Evolutionary conservation across 2,797 vertebrate species (phyloP).

Genomic region (Scomberomorus guttatus): DNA sequence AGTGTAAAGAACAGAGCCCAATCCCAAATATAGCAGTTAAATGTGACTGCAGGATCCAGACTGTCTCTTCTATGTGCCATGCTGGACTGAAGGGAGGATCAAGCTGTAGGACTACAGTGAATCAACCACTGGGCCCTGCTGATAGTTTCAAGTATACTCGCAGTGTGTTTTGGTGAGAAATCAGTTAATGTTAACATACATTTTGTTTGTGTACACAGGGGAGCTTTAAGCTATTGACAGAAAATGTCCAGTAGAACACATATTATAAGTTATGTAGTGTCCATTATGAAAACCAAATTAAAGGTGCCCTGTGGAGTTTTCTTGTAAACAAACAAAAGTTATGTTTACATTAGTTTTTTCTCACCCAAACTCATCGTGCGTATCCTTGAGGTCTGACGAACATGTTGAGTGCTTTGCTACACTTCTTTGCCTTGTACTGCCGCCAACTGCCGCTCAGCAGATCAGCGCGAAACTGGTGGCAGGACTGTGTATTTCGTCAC

Average conservation of each 20-base stretch:
- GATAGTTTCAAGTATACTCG: not conserved
- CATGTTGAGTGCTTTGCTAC: too few species aligned
- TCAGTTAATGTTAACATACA: too few species aligned
- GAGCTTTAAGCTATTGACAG: too few species aligned
- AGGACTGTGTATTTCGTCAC: not conserved
- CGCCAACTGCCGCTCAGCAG: not conserved
- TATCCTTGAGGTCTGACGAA: not conserved
- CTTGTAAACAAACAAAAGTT: not conserved
- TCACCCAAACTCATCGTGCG: not conserved
- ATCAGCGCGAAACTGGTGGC: not conserved
- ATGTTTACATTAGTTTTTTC: not conserved
- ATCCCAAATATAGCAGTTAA: constrained; percentile 59
- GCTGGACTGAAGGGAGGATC: constrained; percentile 43
- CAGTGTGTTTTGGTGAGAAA: too few species aligned
- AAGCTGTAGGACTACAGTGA: constrained; percentile 36
- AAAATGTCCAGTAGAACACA: too few species aligned
- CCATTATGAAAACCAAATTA: not conserved
- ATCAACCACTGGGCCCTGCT: constrained; percentile 14
- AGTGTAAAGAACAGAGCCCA: constrained; percentile 45
- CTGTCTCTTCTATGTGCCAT: constrained; percentile 42
- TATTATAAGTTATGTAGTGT: too few species aligned
- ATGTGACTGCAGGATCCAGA: constrained; percentile 52
- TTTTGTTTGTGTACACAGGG: too few species aligned
- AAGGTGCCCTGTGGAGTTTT: not conserved
- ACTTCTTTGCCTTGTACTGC: not conserved